Base-by-base conservation (phyloP, 2,797 vertebrate species). In the Melanotaenia maccullochi region DNA sequence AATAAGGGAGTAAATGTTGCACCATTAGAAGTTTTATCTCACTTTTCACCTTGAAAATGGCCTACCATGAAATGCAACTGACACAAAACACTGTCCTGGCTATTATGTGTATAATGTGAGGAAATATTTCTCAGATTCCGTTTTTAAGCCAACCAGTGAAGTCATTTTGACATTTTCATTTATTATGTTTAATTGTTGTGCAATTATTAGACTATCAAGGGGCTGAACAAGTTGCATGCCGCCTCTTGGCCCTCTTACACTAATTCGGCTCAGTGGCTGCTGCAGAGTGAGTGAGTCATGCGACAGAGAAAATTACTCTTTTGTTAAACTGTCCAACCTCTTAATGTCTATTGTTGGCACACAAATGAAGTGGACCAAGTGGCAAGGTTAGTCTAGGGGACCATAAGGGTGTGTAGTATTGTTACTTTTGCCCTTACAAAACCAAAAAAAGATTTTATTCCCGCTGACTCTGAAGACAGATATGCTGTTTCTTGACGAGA, bases 341-440 rank as follows among this genome's bases (percentile, higher is more conserved):
- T 85, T 40, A 55, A 58, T 78, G 42, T 52, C 65, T 47, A 84
- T 89, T 89, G 60, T 84, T 78, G 58, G 40, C 36, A 54, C 24
- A 57, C 35, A 74, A 71, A 30, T 20, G 68, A 65, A 79, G 67
- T 78, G 52, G 66, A 85, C 47, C 14, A 62, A 65, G 40, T 35
- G 18, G 36, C 77, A 83, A 66, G 80, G 82, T 83, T 85, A 81
- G 60, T 35, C 71, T 69, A 75, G 61, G 56, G 68, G 67, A 49
- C 68, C 69, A 54, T 79, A 60, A 18, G 59, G 60, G 54, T 3
- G 9, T 76, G 11, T 47, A 25, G 18, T 33, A 89, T 91, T 92
- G 90, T 93, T 86, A 49, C 40, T 70, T 82, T 88, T 73, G 20
- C 71, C 79, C 84, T 89, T 79, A 84, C 70, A 77, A 61, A 66